Conservation (phyloP, 2,113 vertebrate species). For the Eurystomus gularis region DNA sequence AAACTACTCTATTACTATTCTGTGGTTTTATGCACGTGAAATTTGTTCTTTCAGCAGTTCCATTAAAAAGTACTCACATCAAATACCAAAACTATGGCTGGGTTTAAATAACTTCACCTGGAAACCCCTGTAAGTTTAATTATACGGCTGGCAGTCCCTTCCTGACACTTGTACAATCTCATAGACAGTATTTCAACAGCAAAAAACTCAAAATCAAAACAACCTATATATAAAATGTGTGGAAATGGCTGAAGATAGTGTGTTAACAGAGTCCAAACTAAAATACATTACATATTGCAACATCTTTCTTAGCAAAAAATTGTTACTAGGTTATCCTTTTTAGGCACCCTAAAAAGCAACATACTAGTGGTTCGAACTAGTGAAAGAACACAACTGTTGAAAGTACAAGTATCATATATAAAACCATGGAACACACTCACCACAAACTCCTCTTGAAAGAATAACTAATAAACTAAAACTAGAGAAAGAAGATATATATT, state of each 20-base stretch:
- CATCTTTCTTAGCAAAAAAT: neutral
- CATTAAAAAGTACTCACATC: conserved; percentile 37
- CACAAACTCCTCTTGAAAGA: neutral
- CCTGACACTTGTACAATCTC: neutral
- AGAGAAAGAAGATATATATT: neutral
- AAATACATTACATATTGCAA: neutral
- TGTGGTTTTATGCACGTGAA: conserved; percentile 32
- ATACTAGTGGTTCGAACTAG: neutral
- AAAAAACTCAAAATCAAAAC: neutral
- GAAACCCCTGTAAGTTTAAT: conserved; percentile 23
- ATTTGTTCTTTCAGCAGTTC: conserved; percentile 50
- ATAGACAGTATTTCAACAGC: neutral
- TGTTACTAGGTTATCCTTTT: neutral
- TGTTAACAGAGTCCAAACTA: neutral
- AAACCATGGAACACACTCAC: neutral
- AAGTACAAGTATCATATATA: neutral
- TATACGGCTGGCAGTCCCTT: neutral
- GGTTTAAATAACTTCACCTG: conserved; percentile 33
- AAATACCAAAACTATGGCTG: neutral
- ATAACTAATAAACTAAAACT: neutral
- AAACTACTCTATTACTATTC: conserved; percentile 43
- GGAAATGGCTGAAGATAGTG: neutral
- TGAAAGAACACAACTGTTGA: neutral
- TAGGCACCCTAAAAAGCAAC: neutral
- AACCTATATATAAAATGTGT: neutral